Percentiles rank a stretch among this genome's conserved stretches.
Conservation (phyloP, 2,888 invertebrate genomes). For the Spodoptera littoralis region DNA sequence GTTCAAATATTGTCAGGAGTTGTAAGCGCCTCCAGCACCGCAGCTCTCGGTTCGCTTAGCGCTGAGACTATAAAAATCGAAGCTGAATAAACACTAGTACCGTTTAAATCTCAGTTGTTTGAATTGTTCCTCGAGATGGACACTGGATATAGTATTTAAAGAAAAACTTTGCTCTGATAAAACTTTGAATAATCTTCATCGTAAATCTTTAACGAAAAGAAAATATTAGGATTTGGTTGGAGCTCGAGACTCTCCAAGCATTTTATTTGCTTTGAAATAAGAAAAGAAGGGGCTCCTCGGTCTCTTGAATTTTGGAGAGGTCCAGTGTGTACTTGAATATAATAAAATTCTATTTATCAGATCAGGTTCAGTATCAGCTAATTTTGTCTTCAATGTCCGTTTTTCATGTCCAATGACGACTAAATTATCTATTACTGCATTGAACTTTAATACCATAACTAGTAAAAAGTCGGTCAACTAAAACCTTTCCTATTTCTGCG, state of each 20-base stretch:
- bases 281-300: too few species aligned
- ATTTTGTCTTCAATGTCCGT: too few species aligned
- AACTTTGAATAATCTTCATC: constrained; percentile 26
- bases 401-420: too few species aligned
- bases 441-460: too few species aligned
- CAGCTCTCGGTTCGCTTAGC: constrained; percentile 31
- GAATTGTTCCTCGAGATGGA: constrained; percentile 29
- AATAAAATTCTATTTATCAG: too few species aligned
- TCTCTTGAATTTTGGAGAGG: too few species aligned
- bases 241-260: background rate
- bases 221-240: constrained; percentile 31
- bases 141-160: constrained; percentile 24
- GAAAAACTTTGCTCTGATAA: constrained; percentile 28
- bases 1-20: constrained; percentile 71
- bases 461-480: too few species aligned
- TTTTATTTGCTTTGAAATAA: too few species aligned
- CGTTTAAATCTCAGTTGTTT: constrained; percentile 44
- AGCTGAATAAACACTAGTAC: constrained; percentile 58
- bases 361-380: too few species aligned
- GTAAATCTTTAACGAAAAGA: constrained; percentile 33
- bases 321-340: too few species aligned
- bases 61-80: constrained; percentile 60
- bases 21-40: constrained; percentile 63
- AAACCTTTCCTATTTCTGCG: too few species aligned
- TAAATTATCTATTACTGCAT: too few species aligned